Base-by-base conservation (phyloP, 2,113 vertebrate genomes). In the Entosphenus tridentatus region DNA sequence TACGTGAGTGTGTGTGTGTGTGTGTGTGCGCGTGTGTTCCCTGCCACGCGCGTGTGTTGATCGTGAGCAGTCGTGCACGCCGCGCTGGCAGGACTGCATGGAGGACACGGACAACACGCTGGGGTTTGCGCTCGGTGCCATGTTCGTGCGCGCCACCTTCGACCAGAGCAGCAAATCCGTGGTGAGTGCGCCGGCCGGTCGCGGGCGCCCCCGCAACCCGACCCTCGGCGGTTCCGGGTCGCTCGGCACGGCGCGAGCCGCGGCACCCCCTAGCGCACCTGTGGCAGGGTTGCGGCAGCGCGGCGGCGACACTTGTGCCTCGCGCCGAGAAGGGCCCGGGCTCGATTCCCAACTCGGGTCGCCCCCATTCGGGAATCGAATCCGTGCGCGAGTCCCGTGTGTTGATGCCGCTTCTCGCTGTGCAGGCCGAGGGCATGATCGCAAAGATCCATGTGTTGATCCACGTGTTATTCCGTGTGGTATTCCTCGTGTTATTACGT, bases 1-100 rank as follows among this genome's bases (percentile, higher is more conserved):
- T 39, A 39, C 39, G 6, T 39, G 39, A 39, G 6, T 7, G 6
- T 39, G 39, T 39, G 39, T 39, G 18, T 21, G 18, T 21, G 39
- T 7, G 39, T 7, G 21, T 39, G 21, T 39, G 21, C 21, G 39
- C 39, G 39, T 39, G 39, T 39, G 39, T 39, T 39, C 39, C 39
- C 39, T 39, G 39, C 39, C 39, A 39, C 39, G 39, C 5, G 39
- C 6, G 39, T 7, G 39, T 39, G 39, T 39, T 39, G 39, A 39
- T 39, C 39, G 39, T 2, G 39, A 39, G 39, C 75, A 98, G 93
- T 95, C 92, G 56, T 98, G 93, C 72, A 85, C 82, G 0, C 92
- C 93, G 0, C 86, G 93, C 70, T 98, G 93, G 93, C 92, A 98
- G 81, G 95, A 91, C 12, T 98, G 93, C 70, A 90, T 98, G 70